Evolutionary conservation across 2,113 vertebrate genomes (phyloP).

Genomic region (Phasianus colchicus): DNA sequence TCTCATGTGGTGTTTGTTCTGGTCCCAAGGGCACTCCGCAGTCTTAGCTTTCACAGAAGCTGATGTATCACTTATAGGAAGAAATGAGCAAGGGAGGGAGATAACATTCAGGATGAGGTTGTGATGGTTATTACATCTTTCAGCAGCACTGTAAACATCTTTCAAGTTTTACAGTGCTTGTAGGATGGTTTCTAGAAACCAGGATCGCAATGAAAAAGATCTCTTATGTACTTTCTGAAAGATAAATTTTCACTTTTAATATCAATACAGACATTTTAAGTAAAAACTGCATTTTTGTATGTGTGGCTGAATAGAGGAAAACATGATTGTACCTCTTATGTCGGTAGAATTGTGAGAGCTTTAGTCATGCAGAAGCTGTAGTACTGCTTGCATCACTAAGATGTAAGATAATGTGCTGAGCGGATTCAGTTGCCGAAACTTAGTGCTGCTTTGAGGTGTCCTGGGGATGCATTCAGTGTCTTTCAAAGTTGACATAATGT

Average conservation of each 20-base stretch:
- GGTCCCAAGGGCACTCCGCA: not conserved
- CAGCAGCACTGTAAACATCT: not conserved
- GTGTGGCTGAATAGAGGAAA: not conserved
- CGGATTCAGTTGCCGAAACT: not conserved
- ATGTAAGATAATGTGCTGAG: not conserved
- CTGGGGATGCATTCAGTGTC: not conserved
- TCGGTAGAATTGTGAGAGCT: not conserved
- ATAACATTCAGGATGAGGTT: not conserved
- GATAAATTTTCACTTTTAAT: not conserved
- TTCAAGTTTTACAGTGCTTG: not conserved
- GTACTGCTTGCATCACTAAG: not conserved
- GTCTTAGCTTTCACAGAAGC: not conserved
- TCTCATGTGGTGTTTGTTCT: not conserved
- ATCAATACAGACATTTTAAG: not conserved
- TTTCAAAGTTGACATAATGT: not conserved
- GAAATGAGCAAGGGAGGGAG: not conserved
- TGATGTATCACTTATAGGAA: not conserved
- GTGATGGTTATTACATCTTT: not conserved
- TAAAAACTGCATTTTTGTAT: not conserved
- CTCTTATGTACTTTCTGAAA: not conserved
- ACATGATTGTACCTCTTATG: not conserved
- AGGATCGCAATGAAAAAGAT: not conserved
- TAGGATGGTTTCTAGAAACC: not conserved
- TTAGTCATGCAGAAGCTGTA: not conserved
- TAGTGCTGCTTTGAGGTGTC: not conserved